Base-by-base conservation (phyloP, 1,140 invertebrate species). In the Drosophila chauvacae region DNA sequence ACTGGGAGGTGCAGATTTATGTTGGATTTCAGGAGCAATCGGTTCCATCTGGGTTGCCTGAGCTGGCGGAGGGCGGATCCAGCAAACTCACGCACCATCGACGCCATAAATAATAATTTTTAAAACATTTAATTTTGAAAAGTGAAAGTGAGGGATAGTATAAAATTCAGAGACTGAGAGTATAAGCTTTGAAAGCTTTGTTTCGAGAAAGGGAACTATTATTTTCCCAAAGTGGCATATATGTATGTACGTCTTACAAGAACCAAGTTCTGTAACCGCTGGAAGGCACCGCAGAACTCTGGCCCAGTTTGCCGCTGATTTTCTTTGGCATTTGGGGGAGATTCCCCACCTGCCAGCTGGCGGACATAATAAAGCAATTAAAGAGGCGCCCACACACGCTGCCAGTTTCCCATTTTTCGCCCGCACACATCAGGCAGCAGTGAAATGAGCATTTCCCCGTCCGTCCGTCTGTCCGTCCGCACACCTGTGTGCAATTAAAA, bases 361-460 rank as follows among this genome's bases (percentile, higher is more conserved):
- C 50, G 28, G 47, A 79, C 76, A 79, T 60, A 77, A 79, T 79
- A 77, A 77, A 72, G 72, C 78, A 81, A 81, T 81, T 81, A 81
- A 81, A 80, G 58, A 44, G 47, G 47, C 4, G 45, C 51, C 26
- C 41, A 35, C 45, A 10, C 48, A 23, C 35, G 60, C 45, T 16
- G 23, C 37, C 45, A 57, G 33, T 55, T 65, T 48, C 68, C 45
- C 48, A 60, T 45, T 57, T 53, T 62, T 26, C 50, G 41, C 44
- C 42, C 53, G n/a, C 35, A 28, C 55, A 18, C 48, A 55, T 48
- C 44, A 50, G 3, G 13, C 13, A 18, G 77, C 64, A 79, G 64
- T 69, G 53, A 83, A 79, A 76, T 72, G 57, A 71, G 35, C 70
- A 75, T 64, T 80, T 70, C 37, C 26, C 42, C 18, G 7, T 11